These are phyloP conservation scores for Petromus typicus DNA, from an alignment of 2,113 vertebrate genomes.

Conservation along the genomic window DNA sequence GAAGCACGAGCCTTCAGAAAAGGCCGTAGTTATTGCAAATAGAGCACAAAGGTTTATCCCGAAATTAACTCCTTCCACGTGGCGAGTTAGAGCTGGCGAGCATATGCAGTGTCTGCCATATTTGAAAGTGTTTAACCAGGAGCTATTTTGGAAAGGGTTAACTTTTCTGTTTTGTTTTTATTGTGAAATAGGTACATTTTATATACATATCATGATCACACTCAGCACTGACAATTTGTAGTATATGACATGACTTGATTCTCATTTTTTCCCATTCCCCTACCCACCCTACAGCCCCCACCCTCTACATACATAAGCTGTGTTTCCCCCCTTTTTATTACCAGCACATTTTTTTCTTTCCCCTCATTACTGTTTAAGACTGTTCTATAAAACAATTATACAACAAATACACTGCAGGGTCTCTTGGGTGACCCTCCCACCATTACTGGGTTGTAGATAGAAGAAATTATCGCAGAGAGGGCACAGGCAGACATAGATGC, in stretches of 20 bases:
- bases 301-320: too few species aligned
- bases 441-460: background rate
- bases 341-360: too few species aligned
- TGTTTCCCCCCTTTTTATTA: too few species aligned
- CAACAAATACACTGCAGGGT: background rate
- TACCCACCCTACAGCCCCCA: too few species aligned
- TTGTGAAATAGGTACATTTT: too few species aligned
- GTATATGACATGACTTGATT: too few species aligned
- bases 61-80: background rate
- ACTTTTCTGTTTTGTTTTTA: too few species aligned
- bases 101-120: background rate
- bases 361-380: too few species aligned
- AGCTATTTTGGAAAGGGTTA: background rate
- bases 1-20: background rate
- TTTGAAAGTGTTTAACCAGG: background rate
- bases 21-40: background rate
- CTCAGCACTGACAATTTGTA: too few species aligned
- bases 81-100: background rate
- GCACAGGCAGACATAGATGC: background rate
- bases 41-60: background rate
- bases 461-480: background rate
- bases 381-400: background rate
- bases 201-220: too few species aligned
- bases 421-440: background rate
- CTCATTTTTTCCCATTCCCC: too few species aligned